A percentile compares a stretch with the other conserved stretches of the same genome.
Conservation (phyloP, 2,113 vertebrate genomes). For the Polypterus bichir region DNA sequence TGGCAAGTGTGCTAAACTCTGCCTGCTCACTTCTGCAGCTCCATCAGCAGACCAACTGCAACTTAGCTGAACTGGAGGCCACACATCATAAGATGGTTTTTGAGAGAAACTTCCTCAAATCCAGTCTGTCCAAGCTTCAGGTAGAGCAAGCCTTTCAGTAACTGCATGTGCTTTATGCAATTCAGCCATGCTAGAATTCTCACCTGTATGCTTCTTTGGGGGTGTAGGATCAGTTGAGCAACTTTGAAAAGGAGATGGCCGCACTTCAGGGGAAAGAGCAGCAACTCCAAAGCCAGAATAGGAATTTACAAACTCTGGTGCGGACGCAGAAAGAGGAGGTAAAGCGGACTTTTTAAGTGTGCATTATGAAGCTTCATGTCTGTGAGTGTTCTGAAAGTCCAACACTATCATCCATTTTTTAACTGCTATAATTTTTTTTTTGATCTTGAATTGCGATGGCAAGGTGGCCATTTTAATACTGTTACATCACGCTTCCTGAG, state of each 20-base stretch:
- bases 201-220: background rate
- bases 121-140: conserved; percentile 7
- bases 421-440: no score
- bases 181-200: no score
- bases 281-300: conserved; percentile 5
- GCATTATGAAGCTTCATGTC: no score
- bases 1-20: background rate
- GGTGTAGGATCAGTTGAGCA: conserved; percentile 4
- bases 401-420: no score
- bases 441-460: no score
- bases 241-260: conserved; percentile 5
- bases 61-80: background rate
- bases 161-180: no score
- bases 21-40: conserved; percentile 8
- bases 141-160: background rate
- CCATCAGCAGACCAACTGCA: background rate
- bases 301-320: background rate
- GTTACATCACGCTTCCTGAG: no score
- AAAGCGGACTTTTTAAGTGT: no score
- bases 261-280: background rate
- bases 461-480: no score
- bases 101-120: conserved; percentile 11
- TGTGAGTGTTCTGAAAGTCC: no score
- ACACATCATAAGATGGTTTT: background rate
- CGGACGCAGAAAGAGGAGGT: conserved; percentile 7